A percentile compares a stretch with the other conserved stretches of the same genome.
phyloP scores from a whole-genome alignment of 2,888 invertebrate genomes.

The Eledona agricola region DNA sequence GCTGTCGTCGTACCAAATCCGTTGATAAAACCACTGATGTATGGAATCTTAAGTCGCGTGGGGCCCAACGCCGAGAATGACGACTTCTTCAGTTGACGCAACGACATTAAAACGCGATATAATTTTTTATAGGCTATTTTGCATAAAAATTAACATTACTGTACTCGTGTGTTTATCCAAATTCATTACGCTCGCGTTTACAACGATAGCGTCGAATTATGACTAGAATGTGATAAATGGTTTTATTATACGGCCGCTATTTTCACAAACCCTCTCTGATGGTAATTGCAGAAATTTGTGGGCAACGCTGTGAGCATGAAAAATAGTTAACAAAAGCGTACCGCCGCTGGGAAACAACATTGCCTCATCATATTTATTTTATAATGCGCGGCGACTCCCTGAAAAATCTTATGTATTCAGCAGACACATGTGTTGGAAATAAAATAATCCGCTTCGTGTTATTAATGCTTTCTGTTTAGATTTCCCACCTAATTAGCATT shows the following conservation, averaged over 20 bases:
- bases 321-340: too few relatives aligned
- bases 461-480: slow-evolving; percentile 26
- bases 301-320: too few relatives aligned
- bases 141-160: background rate
- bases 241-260: slow-evolving; percentile 2
- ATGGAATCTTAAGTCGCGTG: too few relatives aligned
- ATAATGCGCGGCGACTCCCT: background rate
- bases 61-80: too few relatives aligned
- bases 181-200: slow-evolving; percentile 5
- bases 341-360: too few relatives aligned
- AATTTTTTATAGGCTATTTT: slow-evolving; percentile 1
- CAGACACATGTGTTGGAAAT: slow-evolving; percentile 18
- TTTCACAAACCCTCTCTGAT: slow-evolving; percentile 1
- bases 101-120: slow-evolving; percentile 6
- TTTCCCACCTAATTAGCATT: slow-evolving; percentile 25
- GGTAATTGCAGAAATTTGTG: too few relatives aligned
- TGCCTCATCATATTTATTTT: too few relatives aligned
- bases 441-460: slow-evolving; percentile 16
- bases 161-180: slow-evolving; percentile 1
- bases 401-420: slow-evolving; percentile 12
- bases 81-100: too few relatives aligned
- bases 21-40: too few relatives aligned
- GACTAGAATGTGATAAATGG: slow-evolving; percentile 4
- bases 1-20: too few relatives aligned
- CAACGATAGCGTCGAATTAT: slow-evolving; percentile 1